Percentiles rank a stretch among this genome's conserved stretches.
phyloP scores from a whole-genome alignment of 2,888 invertebrate genomes.

The Drosophila borborema region DNA sequence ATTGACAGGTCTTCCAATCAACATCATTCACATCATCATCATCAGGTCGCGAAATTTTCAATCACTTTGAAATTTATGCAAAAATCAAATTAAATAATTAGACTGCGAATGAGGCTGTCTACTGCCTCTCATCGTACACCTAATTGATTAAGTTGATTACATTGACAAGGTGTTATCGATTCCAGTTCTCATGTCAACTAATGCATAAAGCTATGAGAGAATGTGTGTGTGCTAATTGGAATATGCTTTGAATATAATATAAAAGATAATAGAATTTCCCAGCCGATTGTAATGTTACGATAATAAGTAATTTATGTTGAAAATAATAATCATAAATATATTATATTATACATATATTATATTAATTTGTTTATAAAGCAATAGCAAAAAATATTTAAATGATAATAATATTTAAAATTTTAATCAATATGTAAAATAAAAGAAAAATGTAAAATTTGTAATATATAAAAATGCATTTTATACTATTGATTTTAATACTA shows the following conservation, averaged over 20 bases:
- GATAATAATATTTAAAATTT: too few relatives aligned
- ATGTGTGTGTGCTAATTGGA: background rate
- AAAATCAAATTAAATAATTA: constrained; percentile 74
- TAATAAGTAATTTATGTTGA: too few relatives aligned
- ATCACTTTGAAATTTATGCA: constrained; percentile 56
- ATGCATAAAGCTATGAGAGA: background rate
- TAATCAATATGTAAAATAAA: too few relatives aligned
- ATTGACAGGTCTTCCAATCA: constrained; percentile 11
- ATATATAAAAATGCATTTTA: too few relatives aligned
- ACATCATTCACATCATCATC: background rate
- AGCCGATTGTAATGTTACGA: too few relatives aligned
- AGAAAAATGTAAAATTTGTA: too few relatives aligned
- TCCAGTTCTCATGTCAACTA: constrained; percentile 27
- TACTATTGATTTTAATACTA: too few relatives aligned
- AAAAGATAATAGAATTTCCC: background rate
- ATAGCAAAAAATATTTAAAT: too few relatives aligned
- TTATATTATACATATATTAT: too few relatives aligned
- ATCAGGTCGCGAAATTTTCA: constrained; percentile 24
- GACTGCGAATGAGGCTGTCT: constrained; percentile 45
- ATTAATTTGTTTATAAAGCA: too few relatives aligned
- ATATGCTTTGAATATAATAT: background rate
- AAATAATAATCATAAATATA: too few relatives aligned
- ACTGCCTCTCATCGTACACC: constrained; percentile 38
- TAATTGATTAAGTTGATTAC: constrained; percentile 76
- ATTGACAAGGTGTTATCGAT: constrained; percentile 54